Evolutionary conservation across 2,113 vertebrate species (phyloP).

Genomic region (Lepus timidus): DNA sequence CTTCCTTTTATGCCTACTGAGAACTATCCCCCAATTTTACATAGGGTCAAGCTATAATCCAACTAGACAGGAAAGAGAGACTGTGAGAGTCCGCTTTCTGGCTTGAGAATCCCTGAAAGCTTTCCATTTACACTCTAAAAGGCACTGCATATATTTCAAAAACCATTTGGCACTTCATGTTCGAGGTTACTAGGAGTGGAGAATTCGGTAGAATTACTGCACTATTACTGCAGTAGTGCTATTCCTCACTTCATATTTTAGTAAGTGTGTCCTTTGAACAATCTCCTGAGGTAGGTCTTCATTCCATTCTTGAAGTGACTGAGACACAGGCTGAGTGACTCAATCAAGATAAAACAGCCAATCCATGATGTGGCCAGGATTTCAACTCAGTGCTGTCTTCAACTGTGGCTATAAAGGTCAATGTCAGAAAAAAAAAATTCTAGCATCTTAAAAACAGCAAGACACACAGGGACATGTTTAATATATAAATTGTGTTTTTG

Average conservation of each 20-base stretch:
- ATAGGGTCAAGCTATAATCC: background rate
- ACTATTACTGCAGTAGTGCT: background rate
- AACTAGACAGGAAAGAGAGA: background rate
- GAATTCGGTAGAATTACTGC: background rate
- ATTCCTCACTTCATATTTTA: background rate
- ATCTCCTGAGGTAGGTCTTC: background rate
- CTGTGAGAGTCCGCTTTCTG: background rate
- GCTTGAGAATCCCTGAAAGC: background rate
- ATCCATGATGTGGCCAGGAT: background rate
- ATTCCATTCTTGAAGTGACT: background rate
- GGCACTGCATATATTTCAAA: background rate
- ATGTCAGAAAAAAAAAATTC: too few relatives aligned
- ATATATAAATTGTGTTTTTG: background rate
- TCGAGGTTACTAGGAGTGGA: background rate
- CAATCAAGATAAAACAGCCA: background rate
- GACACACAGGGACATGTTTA: background rate
- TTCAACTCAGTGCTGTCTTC: background rate
- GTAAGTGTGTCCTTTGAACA: background rate
- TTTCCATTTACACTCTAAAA: constrained; percentile 24
- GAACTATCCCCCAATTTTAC: background rate
- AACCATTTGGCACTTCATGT: background rate
- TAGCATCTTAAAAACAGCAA: background rate
- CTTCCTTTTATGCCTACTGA: background rate
- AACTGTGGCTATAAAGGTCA: background rate
- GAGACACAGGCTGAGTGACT: background rate